These are phyloP conservation scores for Cephus rjabovi DNA, from an alignment of 2,888 invertebrate species.

Conservation along the genomic window DNA sequence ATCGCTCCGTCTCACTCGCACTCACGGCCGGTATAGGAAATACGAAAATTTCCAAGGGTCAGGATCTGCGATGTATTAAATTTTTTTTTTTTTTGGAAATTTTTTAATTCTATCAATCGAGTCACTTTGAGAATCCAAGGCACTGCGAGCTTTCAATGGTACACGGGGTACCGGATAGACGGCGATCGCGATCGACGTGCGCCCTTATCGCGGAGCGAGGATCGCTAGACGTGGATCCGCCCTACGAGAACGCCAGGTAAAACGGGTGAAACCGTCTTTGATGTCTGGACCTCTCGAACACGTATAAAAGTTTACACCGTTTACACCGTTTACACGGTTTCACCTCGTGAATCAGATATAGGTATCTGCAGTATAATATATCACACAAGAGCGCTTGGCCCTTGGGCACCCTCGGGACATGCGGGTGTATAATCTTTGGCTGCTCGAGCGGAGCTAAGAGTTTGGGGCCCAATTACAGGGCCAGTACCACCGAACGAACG, in stretches of 20 bases:
- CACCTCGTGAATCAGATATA: slow-evolving; percentile 65
- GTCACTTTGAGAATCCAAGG: not conserved
- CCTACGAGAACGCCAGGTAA: not conserved
- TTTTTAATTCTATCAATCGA: not conserved
- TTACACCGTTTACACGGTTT: slow-evolving; percentile 60
- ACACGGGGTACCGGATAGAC: not conserved
- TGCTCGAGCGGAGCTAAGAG: slow-evolving; percentile 60
- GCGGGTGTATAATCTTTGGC: slow-evolving; percentile 67
- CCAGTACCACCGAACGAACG: slow-evolving; percentile 62
- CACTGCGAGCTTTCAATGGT: not conserved
- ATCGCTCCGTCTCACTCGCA: not conserved
- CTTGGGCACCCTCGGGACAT: slow-evolving; percentile 63
- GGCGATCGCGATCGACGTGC: not conserved
- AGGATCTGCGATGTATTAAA: not conserved
- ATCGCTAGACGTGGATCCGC: not conserved
- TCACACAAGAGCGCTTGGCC: slow-evolving; percentile 60
- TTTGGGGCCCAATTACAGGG: slow-evolving; percentile 67
- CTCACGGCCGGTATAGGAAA: not conserved
- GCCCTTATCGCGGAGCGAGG: not conserved
- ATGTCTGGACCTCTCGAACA: slow-evolving; percentile 11
- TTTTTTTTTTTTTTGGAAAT: not conserved
- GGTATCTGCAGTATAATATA: slow-evolving; percentile 64
- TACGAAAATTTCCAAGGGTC: not conserved
- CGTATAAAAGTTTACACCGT: slow-evolving; percentile 15
- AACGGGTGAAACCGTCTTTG: slow-evolving; percentile 2